These are phyloP conservation scores for Oegoconia quadripuncta DNA, from an alignment of 2,888 invertebrate genomes.

Conservation along the genomic window DNA sequence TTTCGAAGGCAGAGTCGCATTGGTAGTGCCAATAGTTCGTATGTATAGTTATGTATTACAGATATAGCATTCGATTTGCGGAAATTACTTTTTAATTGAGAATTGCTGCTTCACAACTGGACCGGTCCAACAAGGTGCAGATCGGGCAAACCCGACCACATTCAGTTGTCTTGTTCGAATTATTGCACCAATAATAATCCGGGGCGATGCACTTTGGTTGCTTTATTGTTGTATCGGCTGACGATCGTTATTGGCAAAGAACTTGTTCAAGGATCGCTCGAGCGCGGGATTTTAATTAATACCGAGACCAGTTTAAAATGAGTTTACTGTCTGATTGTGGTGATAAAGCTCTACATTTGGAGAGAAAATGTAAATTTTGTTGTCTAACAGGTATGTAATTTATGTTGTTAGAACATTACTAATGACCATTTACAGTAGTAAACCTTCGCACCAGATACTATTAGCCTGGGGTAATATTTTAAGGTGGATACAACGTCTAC, in stretches of 20 bases:
- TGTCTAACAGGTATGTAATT: too few species aligned
- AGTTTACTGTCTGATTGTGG: conserved; percentile 22
- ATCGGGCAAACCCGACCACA: conserved; percentile 3
- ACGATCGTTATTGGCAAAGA: conserved; percentile 19
- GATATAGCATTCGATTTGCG: conserved; percentile 32
- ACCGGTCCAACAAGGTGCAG: conserved; percentile 7
- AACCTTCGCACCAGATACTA: too few species aligned
- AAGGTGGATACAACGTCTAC: too few species aligned
- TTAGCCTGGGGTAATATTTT: too few species aligned
- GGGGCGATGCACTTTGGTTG: conserved; percentile 15
- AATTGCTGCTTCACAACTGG: conserved; percentile 23
- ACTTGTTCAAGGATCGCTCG: conserved; percentile 13
- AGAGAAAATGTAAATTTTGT: conserved; percentile 1
- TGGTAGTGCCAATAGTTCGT: too few species aligned
- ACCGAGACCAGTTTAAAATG: conserved; percentile 23
- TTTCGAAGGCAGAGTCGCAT: too few species aligned
- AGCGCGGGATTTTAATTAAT: conserved; percentile 25
- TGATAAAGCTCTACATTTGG: conserved; percentile 5
- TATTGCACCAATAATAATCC: conserved; percentile 19
- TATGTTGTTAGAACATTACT: too few species aligned
- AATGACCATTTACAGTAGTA: too few species aligned
- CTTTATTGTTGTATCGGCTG: conserved; percentile 10
- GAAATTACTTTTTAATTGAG: conserved; percentile 45
- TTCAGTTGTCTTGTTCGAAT: conserved; percentile 19
- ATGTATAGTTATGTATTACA: too few species aligned